Conservation (phyloP, 1,140 invertebrate species). For the Habropoda laboriosa region DNA sequence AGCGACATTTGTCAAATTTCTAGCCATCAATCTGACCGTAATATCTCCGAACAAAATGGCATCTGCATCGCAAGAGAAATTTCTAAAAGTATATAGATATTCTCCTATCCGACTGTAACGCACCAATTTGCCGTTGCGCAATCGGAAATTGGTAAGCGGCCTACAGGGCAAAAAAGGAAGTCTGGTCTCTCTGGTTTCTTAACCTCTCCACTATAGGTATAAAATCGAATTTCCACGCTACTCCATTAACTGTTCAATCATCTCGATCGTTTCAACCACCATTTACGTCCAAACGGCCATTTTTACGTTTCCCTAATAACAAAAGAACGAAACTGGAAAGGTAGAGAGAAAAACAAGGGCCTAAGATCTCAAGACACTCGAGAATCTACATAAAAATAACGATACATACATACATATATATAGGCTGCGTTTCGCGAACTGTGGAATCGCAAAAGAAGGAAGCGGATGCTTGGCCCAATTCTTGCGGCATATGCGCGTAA, state of each 20-base stretch:
- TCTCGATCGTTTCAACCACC: slow-evolving; percentile 3
- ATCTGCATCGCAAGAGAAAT: background rate
- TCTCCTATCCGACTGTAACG: background rate
- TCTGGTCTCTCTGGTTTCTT: background rate
- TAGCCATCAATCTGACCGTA: background rate
- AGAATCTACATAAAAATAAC: background rate
- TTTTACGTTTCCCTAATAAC: background rate
- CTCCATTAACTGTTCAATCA: background rate
- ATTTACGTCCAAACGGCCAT: background rate
- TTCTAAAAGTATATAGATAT: background rate
- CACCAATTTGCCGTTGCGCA: background rate
- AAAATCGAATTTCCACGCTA: background rate
- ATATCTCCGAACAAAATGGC: background rate
- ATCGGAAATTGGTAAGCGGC: background rate
- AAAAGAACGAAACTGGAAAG: background rate
- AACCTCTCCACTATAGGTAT: background rate
- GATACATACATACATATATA: background rate
- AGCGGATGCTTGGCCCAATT: slow-evolving; percentile 68
- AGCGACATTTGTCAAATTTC: background rate
- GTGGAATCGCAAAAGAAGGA: slow-evolving; percentile 40
- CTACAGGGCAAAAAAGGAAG: slow-evolving; percentile 2
- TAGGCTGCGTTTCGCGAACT: background rate
- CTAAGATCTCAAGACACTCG: too few relatives aligned
- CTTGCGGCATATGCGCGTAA: slow-evolving; percentile 56
- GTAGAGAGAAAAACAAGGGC: background rate